Base-by-base conservation (phyloP, 2,797 vertebrate genomes). In the Epinephelus malabaricus region DNA sequence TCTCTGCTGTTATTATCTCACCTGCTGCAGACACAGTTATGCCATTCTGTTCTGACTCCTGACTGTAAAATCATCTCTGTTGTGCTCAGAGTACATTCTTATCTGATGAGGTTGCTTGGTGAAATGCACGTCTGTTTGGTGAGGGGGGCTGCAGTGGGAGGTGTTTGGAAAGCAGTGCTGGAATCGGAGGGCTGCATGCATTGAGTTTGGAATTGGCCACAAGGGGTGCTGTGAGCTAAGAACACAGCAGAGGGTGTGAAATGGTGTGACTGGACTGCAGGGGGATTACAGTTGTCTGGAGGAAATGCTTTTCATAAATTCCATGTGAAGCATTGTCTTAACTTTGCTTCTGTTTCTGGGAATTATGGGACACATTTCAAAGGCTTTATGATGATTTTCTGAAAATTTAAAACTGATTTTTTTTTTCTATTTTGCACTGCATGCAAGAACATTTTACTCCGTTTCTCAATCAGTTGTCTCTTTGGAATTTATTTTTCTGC, bases 191-290 rank as follows among this genome's bases (percentile, higher is more conserved):
- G 13, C 6, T 21, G 19, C 17, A 30, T 56, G 60, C 17, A 2
- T 43, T 3, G 6, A 9, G 6, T 30, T 14, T 38, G 2, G 12
- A 50, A 23, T 0, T 66, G 61, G 66, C 91, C 90, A 91, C 89
- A 46, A 82, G 90, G 78, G 86, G 91, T 14, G 13, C 77, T 89
- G 64, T 85, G 72, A 65, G 81, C 73, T 76, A 63, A 84, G 72
- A 72, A 60, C 78, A 76, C 53, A 77, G 75, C 47, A 46, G 45
- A 69, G 30, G 40, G 14, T 6, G 55, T 30, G 53, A 18, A n/a
- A 61, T 2, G 38, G 55, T 64, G 51, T 45, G 54, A 73, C 11
- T 78, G 53, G 47, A 17, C 69, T 76, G 49, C 50, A 81, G 62
- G 12, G 65, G 54, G 27, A 53, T 38, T 3, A 10, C 25, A 76